phyloP scores from a whole-genome alignment of 2,113 vertebrate genomes.

The Rhinolophus sinicus region DNA sequence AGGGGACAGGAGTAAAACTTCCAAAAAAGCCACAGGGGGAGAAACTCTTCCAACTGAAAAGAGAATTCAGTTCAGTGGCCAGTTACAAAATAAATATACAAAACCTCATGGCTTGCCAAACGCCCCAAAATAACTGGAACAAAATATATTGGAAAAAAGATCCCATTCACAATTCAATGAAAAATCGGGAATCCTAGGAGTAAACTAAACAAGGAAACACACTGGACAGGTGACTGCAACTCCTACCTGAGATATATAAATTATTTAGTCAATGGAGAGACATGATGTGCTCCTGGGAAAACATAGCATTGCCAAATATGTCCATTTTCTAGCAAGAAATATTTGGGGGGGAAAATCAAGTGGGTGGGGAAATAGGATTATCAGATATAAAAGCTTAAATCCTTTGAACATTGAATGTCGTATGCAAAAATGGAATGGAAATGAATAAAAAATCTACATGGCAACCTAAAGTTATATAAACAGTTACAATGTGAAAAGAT shows the following conservation, averaged over 20 bases:
- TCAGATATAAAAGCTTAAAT: slow-evolving; percentile 5
- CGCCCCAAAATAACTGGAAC: slow-evolving; percentile 68
- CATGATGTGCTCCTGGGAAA: not conserved
- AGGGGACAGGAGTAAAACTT: not conserved
- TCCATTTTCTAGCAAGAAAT: slow-evolving; percentile 12
- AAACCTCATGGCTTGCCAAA: slow-evolving; percentile 48
- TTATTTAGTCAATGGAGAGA: not conserved
- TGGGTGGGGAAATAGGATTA: not conserved
- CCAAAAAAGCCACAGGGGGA: not conserved
- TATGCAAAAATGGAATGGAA: not conserved
- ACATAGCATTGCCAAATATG: not conserved
- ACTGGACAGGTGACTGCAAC: not conserved
- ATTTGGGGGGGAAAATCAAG: not conserved
- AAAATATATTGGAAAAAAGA: slow-evolving; percentile 66
- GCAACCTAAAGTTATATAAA: not conserved
- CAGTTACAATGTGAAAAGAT: not conserved
- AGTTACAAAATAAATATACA: slow-evolving; percentile 74
- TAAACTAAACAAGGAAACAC: not conserved
- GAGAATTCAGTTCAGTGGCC: slow-evolving; percentile 47
- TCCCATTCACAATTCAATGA: slow-evolving; percentile 75
- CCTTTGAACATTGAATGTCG: not conserved
- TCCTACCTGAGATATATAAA: not conserved
- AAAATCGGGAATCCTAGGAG: slow-evolving; percentile 29
- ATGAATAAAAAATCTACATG: not conserved
- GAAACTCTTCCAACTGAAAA: slow-evolving; percentile 21